Percentiles rank a stretch among this genome's conserved stretches.
Evolutionary conservation across 2,888 invertebrate species (phyloP).

Genomic region (Dendrolimus pini): DNA sequence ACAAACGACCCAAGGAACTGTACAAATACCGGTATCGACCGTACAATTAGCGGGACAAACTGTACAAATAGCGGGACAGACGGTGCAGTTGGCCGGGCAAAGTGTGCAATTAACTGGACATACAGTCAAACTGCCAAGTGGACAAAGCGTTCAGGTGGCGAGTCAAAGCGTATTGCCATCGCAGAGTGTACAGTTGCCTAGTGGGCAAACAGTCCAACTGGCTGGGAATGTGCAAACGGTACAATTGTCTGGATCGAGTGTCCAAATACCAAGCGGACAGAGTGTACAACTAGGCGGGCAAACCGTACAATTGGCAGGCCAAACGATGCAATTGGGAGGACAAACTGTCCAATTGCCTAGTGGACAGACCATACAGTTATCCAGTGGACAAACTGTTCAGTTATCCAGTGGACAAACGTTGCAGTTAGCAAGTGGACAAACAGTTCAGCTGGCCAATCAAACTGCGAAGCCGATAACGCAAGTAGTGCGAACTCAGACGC

Average conservation of each 20-base stretch:
- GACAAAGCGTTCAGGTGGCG: slow-evolving; percentile 55
- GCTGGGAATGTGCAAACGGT: slow-evolving; percentile 41
- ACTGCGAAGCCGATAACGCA: slow-evolving; percentile 46
- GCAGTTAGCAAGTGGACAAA: slow-evolving; percentile 51
- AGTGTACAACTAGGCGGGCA: slow-evolving; percentile 24
- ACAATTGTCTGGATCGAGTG: slow-evolving; percentile 25
- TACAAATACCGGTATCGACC: slow-evolving; percentile 53
- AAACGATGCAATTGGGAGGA: slow-evolving; percentile 26
- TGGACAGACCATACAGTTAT: slow-evolving; percentile 62
- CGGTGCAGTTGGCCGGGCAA: slow-evolving; percentile 54
- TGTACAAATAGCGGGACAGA: slow-evolving; percentile 57
- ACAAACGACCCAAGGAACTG: slow-evolving; percentile 28
- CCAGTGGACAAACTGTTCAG: slow-evolving; percentile 53
- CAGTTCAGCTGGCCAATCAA: slow-evolving; percentile 55
- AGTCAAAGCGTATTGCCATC: slow-evolving; percentile 47
- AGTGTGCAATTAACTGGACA: slow-evolving; percentile 63
- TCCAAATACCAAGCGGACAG: slow-evolving; percentile 31
- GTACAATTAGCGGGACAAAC: slow-evolving; percentile 55
- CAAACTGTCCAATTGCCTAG: slow-evolving; percentile 52
- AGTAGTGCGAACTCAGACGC: slow-evolving; percentile 49
- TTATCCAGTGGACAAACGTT: slow-evolving; percentile 52
- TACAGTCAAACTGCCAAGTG: slow-evolving; percentile 64
- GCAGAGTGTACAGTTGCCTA: slow-evolving; percentile 45
- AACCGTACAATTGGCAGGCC: slow-evolving; percentile 26
- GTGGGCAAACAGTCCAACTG: slow-evolving; percentile 54